Evolutionary conservation across 2,113 vertebrate species (phyloP).

Genomic region (Apeltes quadracus): DNA sequence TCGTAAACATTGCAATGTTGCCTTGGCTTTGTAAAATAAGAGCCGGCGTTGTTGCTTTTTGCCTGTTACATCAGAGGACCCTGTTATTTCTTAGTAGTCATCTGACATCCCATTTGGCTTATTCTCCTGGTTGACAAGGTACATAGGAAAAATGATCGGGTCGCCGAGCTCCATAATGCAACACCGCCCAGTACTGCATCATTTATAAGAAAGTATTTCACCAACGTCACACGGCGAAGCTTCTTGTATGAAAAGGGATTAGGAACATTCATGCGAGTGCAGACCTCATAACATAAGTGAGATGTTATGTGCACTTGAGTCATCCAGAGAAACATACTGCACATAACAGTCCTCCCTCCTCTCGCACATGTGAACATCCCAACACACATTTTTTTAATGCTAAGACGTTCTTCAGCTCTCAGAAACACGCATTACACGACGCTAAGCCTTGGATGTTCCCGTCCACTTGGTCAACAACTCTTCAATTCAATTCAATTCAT

Average conservation of each 20-base stretch:
- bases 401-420: constrained; percentile 5
- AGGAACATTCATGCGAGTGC: constrained; percentile 3
- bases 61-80: background rate
- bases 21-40: constrained; percentile 3
- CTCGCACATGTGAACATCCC: constrained; percentile 1
- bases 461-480: background rate
- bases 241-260: constrained; percentile 22
- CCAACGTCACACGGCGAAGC: background rate
- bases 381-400: background rate
- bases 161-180: background rate
- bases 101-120: constrained; percentile 17
- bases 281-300: background rate
- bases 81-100: constrained; percentile 3
- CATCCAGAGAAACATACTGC: constrained; percentile 3
- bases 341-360: background rate
- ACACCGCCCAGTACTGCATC: constrained; percentile 19
- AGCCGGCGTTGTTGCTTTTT: constrained; percentile 17
- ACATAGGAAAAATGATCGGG: constrained; percentile 7
- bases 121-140: constrained; percentile 12
- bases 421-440: background rate
- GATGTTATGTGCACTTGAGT: constrained; percentile 15
- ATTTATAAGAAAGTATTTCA: constrained; percentile 43
- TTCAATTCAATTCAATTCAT: too few species aligned
- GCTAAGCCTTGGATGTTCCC: background rate
- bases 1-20: constrained; percentile 10